Evolutionary conservation across 2,113 vertebrate species (phyloP).

Genomic region (Malurus alboscapulatus): DNA sequence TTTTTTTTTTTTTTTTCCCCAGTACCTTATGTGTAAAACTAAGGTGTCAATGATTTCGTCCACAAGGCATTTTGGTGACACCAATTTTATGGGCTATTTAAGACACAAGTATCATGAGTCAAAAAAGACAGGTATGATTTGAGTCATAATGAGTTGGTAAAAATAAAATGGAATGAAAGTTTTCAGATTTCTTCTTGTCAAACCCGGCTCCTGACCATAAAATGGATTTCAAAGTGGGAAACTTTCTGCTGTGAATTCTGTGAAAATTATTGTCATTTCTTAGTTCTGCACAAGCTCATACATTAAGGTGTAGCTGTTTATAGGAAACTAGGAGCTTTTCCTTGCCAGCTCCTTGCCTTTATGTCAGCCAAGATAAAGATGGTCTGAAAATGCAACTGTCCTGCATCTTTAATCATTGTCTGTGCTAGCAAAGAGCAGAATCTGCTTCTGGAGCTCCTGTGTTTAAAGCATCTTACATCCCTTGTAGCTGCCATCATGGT

Average conservation of each 20-base stretch:
- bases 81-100: not conserved
- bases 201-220: not conserved
- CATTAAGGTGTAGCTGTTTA: not conserved
- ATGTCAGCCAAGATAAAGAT: not conserved
- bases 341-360: not conserved
- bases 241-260: not conserved
- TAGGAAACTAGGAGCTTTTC: not conserved
- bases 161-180: not conserved
- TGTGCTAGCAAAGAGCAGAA: not conserved
- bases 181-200: not conserved
- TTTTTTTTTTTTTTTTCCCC: too few relatives aligned
- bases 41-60: not conserved
- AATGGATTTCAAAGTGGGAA: not conserved
- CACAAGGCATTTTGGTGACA: not conserved
- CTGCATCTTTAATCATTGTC: not conserved
- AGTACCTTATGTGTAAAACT: not conserved
- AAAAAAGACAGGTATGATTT: not conserved
- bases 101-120: not conserved
- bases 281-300: not conserved
- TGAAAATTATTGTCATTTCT: not conserved
- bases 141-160: not conserved
- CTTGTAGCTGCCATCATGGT: not conserved
- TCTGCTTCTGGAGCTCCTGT: not conserved
- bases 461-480: not conserved
- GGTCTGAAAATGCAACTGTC: rapidly evolving